Percentiles rank a stretch among this genome's conserved stretches.
phyloP scores from a whole-genome alignment of 1,140 invertebrate species.

The Pseudoatta argentina region DNA sequence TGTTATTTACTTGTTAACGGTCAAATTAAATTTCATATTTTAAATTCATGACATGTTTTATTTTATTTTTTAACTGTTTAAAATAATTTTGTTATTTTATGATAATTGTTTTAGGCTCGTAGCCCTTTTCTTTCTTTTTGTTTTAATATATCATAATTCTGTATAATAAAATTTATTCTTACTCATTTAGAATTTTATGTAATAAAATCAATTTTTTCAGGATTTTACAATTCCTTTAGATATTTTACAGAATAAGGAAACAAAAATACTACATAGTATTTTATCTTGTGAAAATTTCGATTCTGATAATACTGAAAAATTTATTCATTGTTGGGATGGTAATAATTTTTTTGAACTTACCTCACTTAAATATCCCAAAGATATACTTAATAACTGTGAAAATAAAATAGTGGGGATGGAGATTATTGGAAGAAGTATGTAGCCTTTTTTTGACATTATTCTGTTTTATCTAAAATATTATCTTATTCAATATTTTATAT shows the following conservation, averaged over 20 bases:
- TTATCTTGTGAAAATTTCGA: slow-evolving; percentile 32
- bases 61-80: too few species aligned
- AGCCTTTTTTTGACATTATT: background rate
- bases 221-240: background rate
- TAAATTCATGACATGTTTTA: too few species aligned
- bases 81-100: too few species aligned
- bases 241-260: background rate
- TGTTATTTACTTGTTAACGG: too few species aligned
- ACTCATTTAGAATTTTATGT: too few species aligned
- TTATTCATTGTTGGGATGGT: slow-evolving; percentile 72
- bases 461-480: background rate
- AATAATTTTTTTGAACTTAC: slow-evolving; percentile 56
- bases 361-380: slow-evolving; percentile 49
- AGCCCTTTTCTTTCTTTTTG: too few species aligned
- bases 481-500: background rate
- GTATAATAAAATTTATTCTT: too few species aligned
- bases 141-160: too few species aligned
- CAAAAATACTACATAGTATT: slow-evolving; percentile 43
- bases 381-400: slow-evolving; percentile 15
- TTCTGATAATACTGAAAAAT: background rate
- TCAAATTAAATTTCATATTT: too few species aligned
- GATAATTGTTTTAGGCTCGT: too few species aligned
- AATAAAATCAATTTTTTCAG: background rate
- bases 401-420: slow-evolving; percentile 65
- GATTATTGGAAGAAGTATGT: slow-evolving; percentile 72